Conservation (phyloP, 2,113 vertebrate genomes). For the Lucifuga dentata region DNA sequence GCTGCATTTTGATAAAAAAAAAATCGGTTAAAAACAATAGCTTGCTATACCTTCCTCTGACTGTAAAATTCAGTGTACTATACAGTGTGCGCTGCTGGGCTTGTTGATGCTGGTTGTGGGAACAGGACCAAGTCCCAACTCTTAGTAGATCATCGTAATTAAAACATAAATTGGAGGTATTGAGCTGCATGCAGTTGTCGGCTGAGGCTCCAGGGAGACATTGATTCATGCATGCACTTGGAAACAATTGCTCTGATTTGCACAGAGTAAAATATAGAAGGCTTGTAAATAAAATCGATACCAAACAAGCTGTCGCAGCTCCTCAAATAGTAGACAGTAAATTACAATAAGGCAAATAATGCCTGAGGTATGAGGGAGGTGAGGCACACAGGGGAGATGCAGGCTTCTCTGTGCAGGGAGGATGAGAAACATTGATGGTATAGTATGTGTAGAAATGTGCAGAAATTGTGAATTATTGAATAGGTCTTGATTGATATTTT, state of each 20-base stretch:
- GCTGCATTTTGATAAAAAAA: conserved; percentile 2
- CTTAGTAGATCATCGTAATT: conserved; percentile 79
- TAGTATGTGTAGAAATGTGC: background rate
- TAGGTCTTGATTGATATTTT: background rate
- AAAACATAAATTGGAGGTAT: conserved; percentile 80
- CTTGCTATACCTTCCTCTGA: conserved; percentile 16
- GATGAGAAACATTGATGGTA: background rate
- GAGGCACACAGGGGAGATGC: conserved; percentile 6
- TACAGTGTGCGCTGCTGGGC: background rate
- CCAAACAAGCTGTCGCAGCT: conserved; percentile 44
- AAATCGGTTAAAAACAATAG: background rate
- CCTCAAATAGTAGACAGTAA: conserved; percentile 52
- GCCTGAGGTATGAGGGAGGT: conserved; percentile 3
- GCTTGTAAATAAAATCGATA: conserved; percentile 76
- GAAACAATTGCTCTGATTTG: conserved; percentile 77
- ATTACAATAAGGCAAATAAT: conserved; percentile 52
- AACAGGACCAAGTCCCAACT: conserved; percentile 32
- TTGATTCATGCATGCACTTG: conserved; percentile 74
- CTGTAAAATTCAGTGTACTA: conserved; percentile 31
- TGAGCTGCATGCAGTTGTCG: conserved; percentile 55
- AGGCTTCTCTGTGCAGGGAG: conserved; percentile 3
- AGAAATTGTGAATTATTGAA: background rate
- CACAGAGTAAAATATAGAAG: conserved; percentile 65
- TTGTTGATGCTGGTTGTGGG: conserved; percentile 44
- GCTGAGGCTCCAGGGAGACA: conserved; percentile 43